A percentile compares a stretch with the other conserved stretches of the same genome.
phyloP scores from a whole-genome alignment of 2,888 invertebrate genomes.

The Eristalis arbustorum region DNA sequence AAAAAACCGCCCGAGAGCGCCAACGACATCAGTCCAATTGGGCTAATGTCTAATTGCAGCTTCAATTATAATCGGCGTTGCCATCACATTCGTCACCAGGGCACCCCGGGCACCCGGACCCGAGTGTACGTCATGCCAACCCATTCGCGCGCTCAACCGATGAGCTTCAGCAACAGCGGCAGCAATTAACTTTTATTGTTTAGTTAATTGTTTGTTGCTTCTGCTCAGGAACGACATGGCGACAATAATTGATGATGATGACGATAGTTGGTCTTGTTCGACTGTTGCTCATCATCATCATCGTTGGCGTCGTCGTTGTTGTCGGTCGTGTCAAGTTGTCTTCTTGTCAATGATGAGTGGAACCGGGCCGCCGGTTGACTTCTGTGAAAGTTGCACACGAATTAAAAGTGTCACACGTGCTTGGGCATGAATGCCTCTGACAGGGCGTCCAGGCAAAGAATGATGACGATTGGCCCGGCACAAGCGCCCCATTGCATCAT shows the following conservation, averaged over 20 bases:
- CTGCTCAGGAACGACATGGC: constrained; percentile 33
- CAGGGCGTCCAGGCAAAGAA: constrained; percentile 2
- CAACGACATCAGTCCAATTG: constrained; percentile 46
- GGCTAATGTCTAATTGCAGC: constrained; percentile 64
- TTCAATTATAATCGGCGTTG: constrained; percentile 66
- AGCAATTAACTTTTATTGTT: constrained; percentile 70
- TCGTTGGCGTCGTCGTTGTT: neutral
- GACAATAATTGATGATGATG: constrained; percentile 69
- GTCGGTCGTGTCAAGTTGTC: constrained; percentile 53
- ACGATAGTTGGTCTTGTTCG: constrained; percentile 46
- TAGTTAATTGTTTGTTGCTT: constrained; percentile 67
- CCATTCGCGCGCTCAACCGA: constrained; percentile 4
- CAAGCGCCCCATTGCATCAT: constrained; percentile 17
- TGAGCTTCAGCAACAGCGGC: constrained; percentile 57
- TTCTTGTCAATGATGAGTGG: constrained; percentile 36
- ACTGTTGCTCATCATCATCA: constrained; percentile 43
- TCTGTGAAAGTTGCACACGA: constrained; percentile 34
- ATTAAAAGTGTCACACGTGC: constrained; percentile 68
- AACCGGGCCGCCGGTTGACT: neutral
- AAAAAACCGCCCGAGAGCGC: constrained; percentile 2
- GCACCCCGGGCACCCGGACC: constrained; percentile 10
- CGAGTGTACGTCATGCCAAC: constrained; percentile 34
- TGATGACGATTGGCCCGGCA: constrained; percentile 51
- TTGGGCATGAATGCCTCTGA: constrained; percentile 40
- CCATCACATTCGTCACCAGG: constrained; percentile 63